A percentile compares a stretch with the other conserved stretches of the same genome.
Conservation (phyloP, 2,797 vertebrate genomes). For the Falco columbarius region DNA sequence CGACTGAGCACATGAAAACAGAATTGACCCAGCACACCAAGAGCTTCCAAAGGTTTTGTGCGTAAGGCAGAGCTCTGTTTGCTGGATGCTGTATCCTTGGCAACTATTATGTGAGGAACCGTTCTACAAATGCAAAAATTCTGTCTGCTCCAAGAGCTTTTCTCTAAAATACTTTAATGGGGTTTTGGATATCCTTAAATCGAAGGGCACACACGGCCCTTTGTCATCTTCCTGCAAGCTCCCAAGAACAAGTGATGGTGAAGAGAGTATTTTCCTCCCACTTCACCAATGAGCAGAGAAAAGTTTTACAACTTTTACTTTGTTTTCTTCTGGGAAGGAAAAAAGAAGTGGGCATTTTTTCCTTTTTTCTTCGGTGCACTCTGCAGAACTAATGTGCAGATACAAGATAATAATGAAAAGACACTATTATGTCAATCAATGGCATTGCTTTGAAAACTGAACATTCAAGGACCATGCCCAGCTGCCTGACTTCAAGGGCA, state of each 20-base stretch:
- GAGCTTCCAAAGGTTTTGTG: conserved; percentile 59
- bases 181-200: conserved; percentile 30
- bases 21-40: conserved; percentile 50
- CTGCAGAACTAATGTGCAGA: background rate
- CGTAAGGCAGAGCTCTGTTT: conserved; percentile 48
- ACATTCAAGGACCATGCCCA: background rate
- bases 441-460: background rate
- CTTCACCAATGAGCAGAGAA: background rate
- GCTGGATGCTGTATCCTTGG: conserved; percentile 63
- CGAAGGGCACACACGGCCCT: conserved; percentile 16
- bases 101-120: conserved; percentile 49
- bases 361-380: background rate
- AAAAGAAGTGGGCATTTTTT: background rate
- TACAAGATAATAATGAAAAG: background rate
- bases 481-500: background rate
- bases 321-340: background rate
- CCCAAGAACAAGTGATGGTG: conserved; percentile 15
- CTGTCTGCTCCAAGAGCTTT: conserved; percentile 46
- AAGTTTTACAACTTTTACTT: conserved; percentile 22
- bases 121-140: conserved; percentile 61
- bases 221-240: background rate
- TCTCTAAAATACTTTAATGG: conserved; percentile 37
- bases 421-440: background rate
- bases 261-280: conserved; percentile 17
- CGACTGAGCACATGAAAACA: conserved; percentile 54